A percentile compares a stretch with the other conserved stretches of the same genome.
phyloP scores from a whole-genome alignment of 2,113 vertebrate species.

The Rhea pennata region DNA sequence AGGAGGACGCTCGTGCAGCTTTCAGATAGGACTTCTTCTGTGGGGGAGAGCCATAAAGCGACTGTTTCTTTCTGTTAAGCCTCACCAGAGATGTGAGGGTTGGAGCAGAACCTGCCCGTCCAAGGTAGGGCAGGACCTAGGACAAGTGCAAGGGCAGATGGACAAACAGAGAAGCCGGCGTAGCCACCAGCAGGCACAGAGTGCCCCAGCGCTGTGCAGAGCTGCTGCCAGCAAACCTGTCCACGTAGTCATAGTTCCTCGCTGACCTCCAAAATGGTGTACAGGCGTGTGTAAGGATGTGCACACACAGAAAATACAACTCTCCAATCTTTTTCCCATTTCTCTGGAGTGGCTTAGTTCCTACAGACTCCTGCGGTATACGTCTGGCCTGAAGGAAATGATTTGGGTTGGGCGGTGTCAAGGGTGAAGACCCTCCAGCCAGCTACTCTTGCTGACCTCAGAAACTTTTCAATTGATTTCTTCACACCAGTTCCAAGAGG shows the following conservation, averaged over 20 bases:
- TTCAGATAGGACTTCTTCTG: background rate
- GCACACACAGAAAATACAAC: background rate
- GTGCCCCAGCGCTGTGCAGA: background rate
- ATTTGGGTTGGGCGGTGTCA: background rate
- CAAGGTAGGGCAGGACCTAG: background rate
- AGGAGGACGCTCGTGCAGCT: background rate
- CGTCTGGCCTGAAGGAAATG: background rate
- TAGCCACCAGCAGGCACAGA: background rate
- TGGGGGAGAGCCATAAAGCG: background rate
- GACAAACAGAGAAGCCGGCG: too few species aligned
- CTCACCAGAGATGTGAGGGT: background rate
- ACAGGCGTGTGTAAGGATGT: background rate
- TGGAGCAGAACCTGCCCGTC: background rate
- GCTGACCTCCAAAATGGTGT: background rate
- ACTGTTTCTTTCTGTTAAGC: background rate
- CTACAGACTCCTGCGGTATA: background rate
- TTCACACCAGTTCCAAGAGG: background rate
- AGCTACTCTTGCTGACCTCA: background rate
- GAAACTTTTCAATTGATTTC: background rate
- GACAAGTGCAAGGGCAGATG: background rate
- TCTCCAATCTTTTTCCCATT: background rate
- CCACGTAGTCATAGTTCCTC: background rate
- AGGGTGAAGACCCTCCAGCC: background rate
- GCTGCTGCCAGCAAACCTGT: background rate
- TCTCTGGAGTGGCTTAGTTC: background rate